Base-by-base conservation (phyloP, 30 jellyfish, hydroid and myxozoan genomes). In the Hydra vulgaris region DNA sequence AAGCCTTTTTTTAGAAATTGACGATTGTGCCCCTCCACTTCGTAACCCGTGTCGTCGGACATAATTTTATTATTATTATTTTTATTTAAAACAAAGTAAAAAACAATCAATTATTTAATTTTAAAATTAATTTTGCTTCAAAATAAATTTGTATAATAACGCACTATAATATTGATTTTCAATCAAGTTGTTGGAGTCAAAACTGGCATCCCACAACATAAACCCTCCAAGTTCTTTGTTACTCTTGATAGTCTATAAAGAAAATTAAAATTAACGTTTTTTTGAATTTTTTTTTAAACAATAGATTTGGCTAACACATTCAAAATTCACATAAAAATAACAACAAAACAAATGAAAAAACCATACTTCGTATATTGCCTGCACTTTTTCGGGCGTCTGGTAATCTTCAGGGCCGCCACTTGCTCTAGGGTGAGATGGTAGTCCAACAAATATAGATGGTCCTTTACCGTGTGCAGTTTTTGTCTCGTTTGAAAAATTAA, bases 151-250 rank as follows among this genome's bases (percentile, higher is more conserved):
- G 18, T 27, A 19, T 0, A 75, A 16, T 25, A 25, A 70, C n/a
- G 53, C 17, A 25, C 86, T 66, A 82, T 83, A 83, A n/a, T 16
- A 68, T 40, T 27, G 24, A 8, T 88, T 88, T 27, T 76, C 71
- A 55, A 83, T 83, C 26, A 83, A 74, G 71, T 83, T 83, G 27
- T 83, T 83, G 71, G 27, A 81, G 67, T 83, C 90, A 66, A 83
- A 83, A 21, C 90, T 72, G 0, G 90, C 88, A 74, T 83, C 90
- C 90, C 90, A 83, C 8, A 83, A 71, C 90, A 83, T 83, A 24
- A 83, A 17, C 18, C 90, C 90, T 74, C 86, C 90, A 66, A 83
- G 52, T 17, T 66, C 53, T 76, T 27, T 25, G 15, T 21, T 7
- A 20, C 12, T 15, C 70, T 83, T 83, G 19, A 75, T 67, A 76